These are phyloP conservation scores for Pseudomugil gertrudae DNA, from an alignment of 2,797 vertebrate species.

Conservation along the genomic window DNA sequence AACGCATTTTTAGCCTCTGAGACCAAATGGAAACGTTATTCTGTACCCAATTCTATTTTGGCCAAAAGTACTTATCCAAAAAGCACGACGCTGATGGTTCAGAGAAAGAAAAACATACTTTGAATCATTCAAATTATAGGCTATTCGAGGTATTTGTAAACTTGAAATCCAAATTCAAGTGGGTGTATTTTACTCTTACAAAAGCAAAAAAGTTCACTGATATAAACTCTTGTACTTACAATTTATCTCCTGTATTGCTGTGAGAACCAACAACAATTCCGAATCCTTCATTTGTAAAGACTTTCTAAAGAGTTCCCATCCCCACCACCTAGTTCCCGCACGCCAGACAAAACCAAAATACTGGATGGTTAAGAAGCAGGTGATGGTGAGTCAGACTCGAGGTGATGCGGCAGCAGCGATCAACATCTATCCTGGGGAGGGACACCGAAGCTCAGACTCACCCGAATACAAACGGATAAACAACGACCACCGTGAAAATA, in stretches of 20 bases:
- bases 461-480: conserved; percentile 60
- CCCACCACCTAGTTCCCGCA: conserved; percentile 13
- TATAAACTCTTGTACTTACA: conserved; percentile 3
- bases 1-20: not conserved
- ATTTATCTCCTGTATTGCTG: conserved; percentile 12
- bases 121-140: too few species aligned
- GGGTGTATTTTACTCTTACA: not conserved
- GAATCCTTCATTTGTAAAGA: conserved; percentile 21
- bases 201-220: not conserved
- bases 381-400: conserved; percentile 65
- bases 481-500: conserved; percentile 64
- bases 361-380: conserved; percentile 20
- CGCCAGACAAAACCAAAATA: conserved; percentile 39
- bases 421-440: conserved; percentile 32
- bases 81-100: not conserved
- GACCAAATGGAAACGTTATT: not conserved
- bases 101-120: too few species aligned
- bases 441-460: conserved; percentile 37
- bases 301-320: conserved; percentile 30
- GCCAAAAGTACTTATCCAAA: conserved; percentile 7
- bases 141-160: too few species aligned
- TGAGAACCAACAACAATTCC: not conserved
- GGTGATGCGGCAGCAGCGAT: conserved; percentile 44
- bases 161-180: not conserved
- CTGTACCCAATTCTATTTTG: not conserved